Evolutionary conservation across 1,140 invertebrate genomes (phyloP).

Genomic region (Cydia pomonella): DNA sequence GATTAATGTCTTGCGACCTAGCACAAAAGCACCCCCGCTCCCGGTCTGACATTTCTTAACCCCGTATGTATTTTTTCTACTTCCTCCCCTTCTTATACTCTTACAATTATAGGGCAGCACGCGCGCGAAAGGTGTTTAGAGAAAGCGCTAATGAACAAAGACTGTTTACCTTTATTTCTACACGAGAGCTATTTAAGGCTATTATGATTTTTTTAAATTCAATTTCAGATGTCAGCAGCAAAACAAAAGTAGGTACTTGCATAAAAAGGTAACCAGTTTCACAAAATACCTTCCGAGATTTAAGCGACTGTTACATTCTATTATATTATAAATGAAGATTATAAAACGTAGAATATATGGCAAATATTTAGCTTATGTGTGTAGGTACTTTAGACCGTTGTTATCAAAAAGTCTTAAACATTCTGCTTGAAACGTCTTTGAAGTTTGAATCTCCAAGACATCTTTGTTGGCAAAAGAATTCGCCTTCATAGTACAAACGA

Average conservation of each 20-base stretch:
- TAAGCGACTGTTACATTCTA: no score
- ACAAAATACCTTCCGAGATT: no score
- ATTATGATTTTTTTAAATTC: conserved; percentile 8
- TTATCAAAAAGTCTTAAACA: no score
- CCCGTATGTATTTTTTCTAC: conserved; percentile 57
- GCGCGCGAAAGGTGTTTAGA: conserved; percentile 74
- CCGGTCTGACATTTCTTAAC: conserved; percentile 74
- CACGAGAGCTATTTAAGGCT: conserved; percentile 23
- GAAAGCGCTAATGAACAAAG: conserved; percentile 69
- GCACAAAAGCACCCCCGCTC: conserved; percentile 71
- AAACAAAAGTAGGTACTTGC: neutral
- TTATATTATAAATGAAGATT: no score
- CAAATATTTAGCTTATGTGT: no score
- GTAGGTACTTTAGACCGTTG: no score
- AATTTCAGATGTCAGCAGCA: neutral
- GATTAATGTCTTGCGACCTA: conserved; percentile 71
- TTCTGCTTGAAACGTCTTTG: no score
- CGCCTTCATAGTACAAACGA: conserved; percentile 9
- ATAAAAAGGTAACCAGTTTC: no score
- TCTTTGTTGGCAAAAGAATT: no score
- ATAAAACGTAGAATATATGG: no score
- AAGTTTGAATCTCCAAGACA: no score
- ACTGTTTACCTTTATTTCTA: conserved; percentile 26
- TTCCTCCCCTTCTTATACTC: conserved; percentile 70
- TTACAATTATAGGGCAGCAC: conserved; percentile 68